phyloP scores from a whole-genome alignment of 2,113 vertebrate species.

The Pagrus major region DNA sequence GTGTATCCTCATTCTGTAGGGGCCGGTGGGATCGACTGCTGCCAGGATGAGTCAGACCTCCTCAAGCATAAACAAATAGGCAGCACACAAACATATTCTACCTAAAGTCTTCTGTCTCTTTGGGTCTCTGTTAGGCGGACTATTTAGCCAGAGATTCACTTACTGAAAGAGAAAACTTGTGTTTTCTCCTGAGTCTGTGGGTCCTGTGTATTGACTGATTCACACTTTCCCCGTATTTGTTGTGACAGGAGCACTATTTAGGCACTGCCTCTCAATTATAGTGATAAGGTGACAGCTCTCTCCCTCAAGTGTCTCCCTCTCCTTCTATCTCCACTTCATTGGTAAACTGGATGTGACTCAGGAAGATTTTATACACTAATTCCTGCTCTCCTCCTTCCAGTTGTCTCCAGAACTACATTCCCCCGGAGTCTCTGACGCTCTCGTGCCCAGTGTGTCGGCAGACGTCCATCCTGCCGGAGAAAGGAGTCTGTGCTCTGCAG shows the following conservation, averaged over 20 bases:
- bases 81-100: not conserved
- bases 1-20: constrained; percentile 1
- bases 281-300: constrained; percentile 23
- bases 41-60: not conserved
- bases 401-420: constrained; percentile 95
- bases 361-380: not conserved
- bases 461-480: constrained; percentile 95
- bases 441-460: constrained; percentile 94
- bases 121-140: not conserved
- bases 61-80: not conserved
- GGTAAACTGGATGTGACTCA: not conserved
- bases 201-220: constrained; percentile 32
- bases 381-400: constrained; percentile 69
- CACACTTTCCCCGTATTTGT: constrained; percentile 27
- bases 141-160: constrained; percentile 17
- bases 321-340: constrained; percentile 3
- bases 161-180: not conserved
- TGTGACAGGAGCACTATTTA: constrained; percentile 48
- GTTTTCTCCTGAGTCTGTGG: constrained; percentile 18
- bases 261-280: constrained; percentile 21
- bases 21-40: not conserved
- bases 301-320: not conserved
- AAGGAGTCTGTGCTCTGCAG: constrained; percentile 92
- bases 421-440: constrained; percentile 92
- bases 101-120: constrained; percentile 4